These are phyloP conservation scores for Salminus brasiliensis DNA, from an alignment of 2,113 vertebrate genomes.

Conservation along the genomic window DNA sequence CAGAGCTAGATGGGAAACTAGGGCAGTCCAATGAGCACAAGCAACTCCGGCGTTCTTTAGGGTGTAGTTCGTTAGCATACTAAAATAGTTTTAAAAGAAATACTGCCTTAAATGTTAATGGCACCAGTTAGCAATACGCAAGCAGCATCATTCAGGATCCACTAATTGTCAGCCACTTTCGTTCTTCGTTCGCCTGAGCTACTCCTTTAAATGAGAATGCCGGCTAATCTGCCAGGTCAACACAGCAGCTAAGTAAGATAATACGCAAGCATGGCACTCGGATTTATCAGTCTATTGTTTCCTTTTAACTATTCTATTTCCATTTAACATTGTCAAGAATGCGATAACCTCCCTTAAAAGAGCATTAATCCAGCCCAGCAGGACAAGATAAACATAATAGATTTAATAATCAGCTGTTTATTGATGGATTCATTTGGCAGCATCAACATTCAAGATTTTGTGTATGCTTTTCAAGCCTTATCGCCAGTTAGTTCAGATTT, in stretches of 20 bases:
- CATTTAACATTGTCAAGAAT: not conserved
- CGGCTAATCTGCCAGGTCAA: not conserved
- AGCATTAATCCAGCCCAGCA: not conserved
- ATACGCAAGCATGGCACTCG: conserved; percentile 15
- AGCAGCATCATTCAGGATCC: not conserved
- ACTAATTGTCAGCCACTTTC: not conserved
- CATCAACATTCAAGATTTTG: conserved; percentile 31
- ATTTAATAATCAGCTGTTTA: conserved; percentile 43
- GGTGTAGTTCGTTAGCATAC: too few relatives aligned
- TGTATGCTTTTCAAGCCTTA: conserved; percentile 28
- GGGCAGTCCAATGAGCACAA: not conserved
- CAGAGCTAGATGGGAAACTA: not conserved
- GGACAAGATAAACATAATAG: conserved; percentile 30
- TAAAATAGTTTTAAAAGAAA: not conserved
- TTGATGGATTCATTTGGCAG: conserved; percentile 26
- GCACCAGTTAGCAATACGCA: too few relatives aligned
- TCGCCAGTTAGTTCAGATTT: conserved; percentile 33
- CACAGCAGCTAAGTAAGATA: not conserved
- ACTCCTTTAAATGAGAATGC: not conserved
- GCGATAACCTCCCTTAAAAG: conserved; percentile 3
- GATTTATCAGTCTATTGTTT: not conserved
- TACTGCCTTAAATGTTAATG: too few relatives aligned
- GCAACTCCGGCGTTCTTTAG: not conserved
- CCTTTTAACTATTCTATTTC: not conserved
- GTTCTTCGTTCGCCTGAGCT: not conserved